Base-by-base conservation (phyloP, 2,113 vertebrate species). In the Heterotilapia buettikoferi region DNA sequence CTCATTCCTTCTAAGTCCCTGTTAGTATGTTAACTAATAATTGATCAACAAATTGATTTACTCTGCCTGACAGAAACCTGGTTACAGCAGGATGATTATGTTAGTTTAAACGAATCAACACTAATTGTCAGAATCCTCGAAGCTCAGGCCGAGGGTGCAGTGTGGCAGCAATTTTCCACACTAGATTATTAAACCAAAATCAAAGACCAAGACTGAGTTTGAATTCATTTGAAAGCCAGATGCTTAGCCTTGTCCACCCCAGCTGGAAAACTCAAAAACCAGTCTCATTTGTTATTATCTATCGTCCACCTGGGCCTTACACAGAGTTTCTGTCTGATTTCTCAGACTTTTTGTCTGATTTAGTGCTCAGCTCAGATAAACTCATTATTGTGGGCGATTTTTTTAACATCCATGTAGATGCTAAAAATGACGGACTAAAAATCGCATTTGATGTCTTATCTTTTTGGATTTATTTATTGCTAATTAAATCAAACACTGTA, bases 11-110 rank as follows among this genome's bases (percentile, higher is more conserved):
- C 57, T 61, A 18, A 61, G 8, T 61, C 14, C 26, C 26, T 61
- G 0, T 1, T 61, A 61, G 57, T 61, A 18, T 0, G 14, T 61
- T 61, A 61, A 31, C 26, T 0, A 61, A 61, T 61, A 31, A 61
- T 61, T 61, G 26, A 61, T 31, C 14, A 61, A 61, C 57, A 61
- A 9, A 31, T 61, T 61, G 26, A 61, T 61, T 61, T 18, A 61
- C 14, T 61, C 8, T 61, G 26, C 57, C 57, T 61, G 57, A 18
- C 57, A 61, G 26, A 61, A 61, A 31, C 57, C 57, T 6, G 3
- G 2, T 31, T 61, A 61, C 14, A 61, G 26, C 57, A 61, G 8
- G 26, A 31, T 4, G 26, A 61, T 61, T 61, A 61, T 61, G 14
- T 61, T 61, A 61, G 57, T 31, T 61, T 61, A 31, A 61, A 31